Percentiles rank a stretch among this genome's conserved stretches.
Evolutionary conservation across 2,888 invertebrate genomes (phyloP).

Genomic region (Rhodophaea formosa): DNA sequence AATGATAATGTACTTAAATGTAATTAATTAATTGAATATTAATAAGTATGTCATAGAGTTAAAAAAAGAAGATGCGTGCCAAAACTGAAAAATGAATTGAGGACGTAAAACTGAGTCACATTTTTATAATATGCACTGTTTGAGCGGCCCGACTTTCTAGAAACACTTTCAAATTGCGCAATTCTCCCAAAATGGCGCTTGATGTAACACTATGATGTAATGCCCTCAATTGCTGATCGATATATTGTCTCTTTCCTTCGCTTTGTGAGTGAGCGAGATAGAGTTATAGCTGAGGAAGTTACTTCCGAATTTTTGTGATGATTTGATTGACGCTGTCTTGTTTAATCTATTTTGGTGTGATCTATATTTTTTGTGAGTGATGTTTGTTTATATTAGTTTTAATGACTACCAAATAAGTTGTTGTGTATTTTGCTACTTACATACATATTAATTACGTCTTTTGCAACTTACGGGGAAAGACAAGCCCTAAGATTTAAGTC

Average conservation of each 20-base stretch:
- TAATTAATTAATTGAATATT: too few relatives aligned
- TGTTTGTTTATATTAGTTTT: neutral
- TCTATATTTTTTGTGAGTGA: neutral
- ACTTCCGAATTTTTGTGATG: constrained; percentile 5
- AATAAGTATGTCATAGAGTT: too few relatives aligned
- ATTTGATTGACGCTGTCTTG: neutral
- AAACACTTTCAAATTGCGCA: constrained; percentile 5
- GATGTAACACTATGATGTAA: constrained; percentile 16
- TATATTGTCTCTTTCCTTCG: constrained; percentile 12
- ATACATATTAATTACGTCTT: too few relatives aligned
- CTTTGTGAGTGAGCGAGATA: constrained; percentile 3
- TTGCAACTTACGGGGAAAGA: too few relatives aligned
- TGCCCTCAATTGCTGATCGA: constrained; percentile 15
- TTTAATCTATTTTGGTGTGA: neutral
- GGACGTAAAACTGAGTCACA: constrained; percentile 9
- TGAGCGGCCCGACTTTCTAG: constrained; percentile 7
- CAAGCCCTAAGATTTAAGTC: too few relatives aligned
- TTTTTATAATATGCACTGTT: constrained; percentile 13
- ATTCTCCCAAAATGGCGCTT: constrained; percentile 7
- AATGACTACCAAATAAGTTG: neutral
- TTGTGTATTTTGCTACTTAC: too few relatives aligned
- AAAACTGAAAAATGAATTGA: neutral
- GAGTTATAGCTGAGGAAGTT: neutral
- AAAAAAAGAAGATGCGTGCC: constrained; percentile 3
- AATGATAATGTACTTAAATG: too few relatives aligned